These are phyloP conservation scores for Trichomycterus rosablanca DNA, from an alignment of 2,113 vertebrate genomes.

Conservation along the genomic window DNA sequence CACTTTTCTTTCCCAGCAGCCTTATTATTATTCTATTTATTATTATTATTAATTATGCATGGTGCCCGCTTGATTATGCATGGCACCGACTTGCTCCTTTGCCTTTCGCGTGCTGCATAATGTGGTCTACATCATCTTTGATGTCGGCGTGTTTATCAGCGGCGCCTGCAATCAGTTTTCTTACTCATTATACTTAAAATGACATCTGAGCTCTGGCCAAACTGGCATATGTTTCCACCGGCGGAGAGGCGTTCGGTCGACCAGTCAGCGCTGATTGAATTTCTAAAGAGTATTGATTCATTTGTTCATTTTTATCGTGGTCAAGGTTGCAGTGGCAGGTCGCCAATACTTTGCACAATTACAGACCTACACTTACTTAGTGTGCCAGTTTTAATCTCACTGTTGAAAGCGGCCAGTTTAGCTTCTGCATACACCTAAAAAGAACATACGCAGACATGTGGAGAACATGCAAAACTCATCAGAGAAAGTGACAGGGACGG, in stretches of 20 bases:
- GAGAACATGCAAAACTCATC: too few relatives aligned
- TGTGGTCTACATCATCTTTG: not conserved
- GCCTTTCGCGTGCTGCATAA: not conserved
- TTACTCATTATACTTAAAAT: not conserved
- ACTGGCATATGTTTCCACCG: not conserved
- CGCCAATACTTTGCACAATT: too few relatives aligned
- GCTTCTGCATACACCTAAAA: too few relatives aligned
- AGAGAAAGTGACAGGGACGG: too few relatives aligned
- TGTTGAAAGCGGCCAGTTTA: too few relatives aligned
- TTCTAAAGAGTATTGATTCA: not conserved
- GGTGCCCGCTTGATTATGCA: not conserved
- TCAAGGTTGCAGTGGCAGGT: too few relatives aligned
- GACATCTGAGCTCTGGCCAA: not conserved
- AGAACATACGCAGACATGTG: too few relatives aligned
- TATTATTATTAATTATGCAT: conserved; percentile 31
- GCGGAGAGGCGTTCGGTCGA: not conserved
- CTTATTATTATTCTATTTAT: not conserved
- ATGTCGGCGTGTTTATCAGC: not conserved
- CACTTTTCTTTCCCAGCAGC: too few relatives aligned
- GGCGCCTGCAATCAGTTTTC: not conserved
- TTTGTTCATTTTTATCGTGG: too few relatives aligned
- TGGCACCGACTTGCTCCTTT: not conserved
- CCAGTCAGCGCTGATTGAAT: too few relatives aligned
- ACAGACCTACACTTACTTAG: too few relatives aligned
- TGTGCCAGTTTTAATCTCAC: too few relatives aligned